Evolutionary conservation across 2,888 invertebrate genomes (phyloP).

Genomic region (Acronicta aceris): DNA sequence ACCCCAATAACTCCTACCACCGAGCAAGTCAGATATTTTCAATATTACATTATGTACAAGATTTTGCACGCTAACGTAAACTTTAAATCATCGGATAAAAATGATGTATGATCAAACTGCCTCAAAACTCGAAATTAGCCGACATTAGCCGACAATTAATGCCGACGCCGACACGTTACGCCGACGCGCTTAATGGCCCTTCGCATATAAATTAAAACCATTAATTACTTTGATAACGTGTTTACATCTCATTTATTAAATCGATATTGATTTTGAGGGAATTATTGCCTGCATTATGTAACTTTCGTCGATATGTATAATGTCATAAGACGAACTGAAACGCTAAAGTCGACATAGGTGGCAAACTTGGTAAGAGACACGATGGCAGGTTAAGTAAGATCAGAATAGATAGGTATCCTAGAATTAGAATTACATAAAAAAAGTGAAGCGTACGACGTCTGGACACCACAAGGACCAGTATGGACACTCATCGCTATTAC

Average conservation of each 20-base stretch:
- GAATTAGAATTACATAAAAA: too few species aligned
- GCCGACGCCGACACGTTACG: neutral
- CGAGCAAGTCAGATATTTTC: too few species aligned
- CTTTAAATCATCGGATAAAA: neutral
- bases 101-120: neutral
- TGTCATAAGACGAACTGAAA: too few species aligned
- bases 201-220: constrained; percentile 19
- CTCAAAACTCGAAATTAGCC: neutral
- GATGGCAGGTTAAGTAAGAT: too few species aligned
- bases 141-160: constrained; percentile 8
- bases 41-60: too few species aligned
- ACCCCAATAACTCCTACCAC: too few species aligned
- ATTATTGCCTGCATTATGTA: constrained; percentile 1
- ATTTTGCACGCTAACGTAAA: neutral
- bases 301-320: neutral
- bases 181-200: constrained; percentile 8
- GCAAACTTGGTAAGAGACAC: too few species aligned
- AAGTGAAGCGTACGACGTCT: too few species aligned
- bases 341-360: too few species aligned
- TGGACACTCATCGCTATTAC: too few species aligned
- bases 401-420: too few species aligned
- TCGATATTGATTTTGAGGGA: constrained; percentile 5
- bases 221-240: constrained; percentile 24
- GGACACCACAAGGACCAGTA: too few species aligned
- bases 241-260: constrained; percentile 27